A percentile compares a stretch with the other conserved stretches of the same genome.
Evolutionary conservation across 2,797 vertebrate species (phyloP).

Genomic region (Pipistrellus kuhlii): DNA sequence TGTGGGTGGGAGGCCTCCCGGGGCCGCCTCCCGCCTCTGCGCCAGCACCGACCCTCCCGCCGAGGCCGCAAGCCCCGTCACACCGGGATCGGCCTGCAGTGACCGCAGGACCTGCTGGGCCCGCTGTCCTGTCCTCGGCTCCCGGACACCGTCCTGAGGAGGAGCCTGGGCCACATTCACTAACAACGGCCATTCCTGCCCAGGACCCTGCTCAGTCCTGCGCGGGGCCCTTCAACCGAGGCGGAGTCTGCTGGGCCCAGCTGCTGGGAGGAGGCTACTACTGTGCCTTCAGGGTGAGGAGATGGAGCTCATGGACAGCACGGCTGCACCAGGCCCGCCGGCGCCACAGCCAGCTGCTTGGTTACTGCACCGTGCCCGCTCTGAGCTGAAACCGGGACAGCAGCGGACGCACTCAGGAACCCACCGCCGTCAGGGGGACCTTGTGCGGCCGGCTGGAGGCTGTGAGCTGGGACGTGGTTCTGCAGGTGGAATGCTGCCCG

Average conservation of each 20-base stretch:
- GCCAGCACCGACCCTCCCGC: too few species aligned
- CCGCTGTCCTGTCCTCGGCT: not conserved
- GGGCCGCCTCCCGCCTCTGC: fast-evolving
- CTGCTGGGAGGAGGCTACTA: not conserved
- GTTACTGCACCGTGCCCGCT: fast-evolving
- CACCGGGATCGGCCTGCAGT: too few species aligned
- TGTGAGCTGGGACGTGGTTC: not conserved
- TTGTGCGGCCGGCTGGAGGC: not conserved
- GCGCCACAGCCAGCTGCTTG: fast-evolving
- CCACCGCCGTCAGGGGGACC: not conserved
- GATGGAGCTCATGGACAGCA: not conserved
- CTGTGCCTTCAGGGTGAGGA: not conserved
- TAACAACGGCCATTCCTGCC: too few species aligned
- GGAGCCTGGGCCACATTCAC: fast-evolving
- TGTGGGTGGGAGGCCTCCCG: not conserved
- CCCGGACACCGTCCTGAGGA: not conserved
- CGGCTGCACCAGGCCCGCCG: fast-evolving
- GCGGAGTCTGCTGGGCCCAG: not conserved
- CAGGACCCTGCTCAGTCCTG: fast-evolving
- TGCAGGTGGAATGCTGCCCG: fast-evolving
- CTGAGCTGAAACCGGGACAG: not conserved
- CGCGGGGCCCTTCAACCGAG: fast-evolving
- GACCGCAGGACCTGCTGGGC: not conserved
- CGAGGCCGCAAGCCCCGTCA: too few species aligned
- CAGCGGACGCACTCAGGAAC: not conserved